These are phyloP conservation scores for Gambusia affinis DNA, from an alignment of 2,113 vertebrate genomes.

Conservation along the genomic window DNA sequence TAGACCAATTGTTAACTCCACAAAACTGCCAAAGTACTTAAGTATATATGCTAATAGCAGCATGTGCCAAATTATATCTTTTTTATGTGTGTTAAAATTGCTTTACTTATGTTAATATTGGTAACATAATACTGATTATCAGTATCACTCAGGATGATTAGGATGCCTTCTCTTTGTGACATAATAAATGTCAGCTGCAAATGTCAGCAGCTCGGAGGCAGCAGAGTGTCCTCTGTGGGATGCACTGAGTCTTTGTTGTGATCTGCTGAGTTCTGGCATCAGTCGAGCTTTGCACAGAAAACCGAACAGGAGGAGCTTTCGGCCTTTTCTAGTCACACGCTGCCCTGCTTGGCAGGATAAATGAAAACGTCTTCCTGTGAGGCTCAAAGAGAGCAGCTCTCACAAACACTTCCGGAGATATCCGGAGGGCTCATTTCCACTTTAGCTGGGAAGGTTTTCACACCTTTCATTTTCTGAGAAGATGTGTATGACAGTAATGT, in stretches of 20 bases:
- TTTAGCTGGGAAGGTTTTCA: neutral
- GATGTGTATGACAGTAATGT: neutral
- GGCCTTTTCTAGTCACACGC: conserved; percentile 17
- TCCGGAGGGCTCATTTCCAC: conserved; percentile 1
- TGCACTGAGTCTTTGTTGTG: neutral
- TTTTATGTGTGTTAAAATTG: neutral
- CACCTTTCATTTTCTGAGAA: conserved; percentile 13
- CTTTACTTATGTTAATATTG: neutral
- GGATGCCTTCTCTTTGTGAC: conserved; percentile 3
- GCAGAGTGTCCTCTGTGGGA: conserved; percentile 9
- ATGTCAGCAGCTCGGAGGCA: conserved; percentile 14
- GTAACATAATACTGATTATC: too few relatives aligned
- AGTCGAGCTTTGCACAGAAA: neutral
- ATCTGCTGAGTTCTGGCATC: conserved; percentile 15
- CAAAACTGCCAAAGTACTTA: too few relatives aligned
- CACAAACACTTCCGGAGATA: neutral
- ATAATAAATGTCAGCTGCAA: conserved; percentile 6
- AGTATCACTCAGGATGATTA: neutral
- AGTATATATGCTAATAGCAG: too few relatives aligned
- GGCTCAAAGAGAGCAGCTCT: conserved; percentile 7
- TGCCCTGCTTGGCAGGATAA: conserved; percentile 16
- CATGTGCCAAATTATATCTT: too few relatives aligned
- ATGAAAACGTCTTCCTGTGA: conserved; percentile 22
- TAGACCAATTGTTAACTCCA: too few relatives aligned
- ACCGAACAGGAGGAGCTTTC: conserved; percentile 32